A percentile compares a stretch with the other conserved stretches of the same genome.
phyloP scores from a whole-genome alignment of 2,888 invertebrate species.

The Eristalis pertinax region DNA sequence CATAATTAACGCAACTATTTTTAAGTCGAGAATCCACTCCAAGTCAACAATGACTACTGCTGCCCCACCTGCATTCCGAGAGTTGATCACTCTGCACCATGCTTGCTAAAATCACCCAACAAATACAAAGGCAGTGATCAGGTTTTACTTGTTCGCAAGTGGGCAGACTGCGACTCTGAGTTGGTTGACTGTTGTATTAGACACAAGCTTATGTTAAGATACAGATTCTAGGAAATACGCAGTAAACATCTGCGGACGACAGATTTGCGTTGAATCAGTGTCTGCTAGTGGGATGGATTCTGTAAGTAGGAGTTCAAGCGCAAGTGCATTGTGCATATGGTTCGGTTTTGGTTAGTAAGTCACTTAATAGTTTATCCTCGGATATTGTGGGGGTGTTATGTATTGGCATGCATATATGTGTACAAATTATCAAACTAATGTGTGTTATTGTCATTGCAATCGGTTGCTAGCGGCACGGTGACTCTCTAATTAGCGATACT shows the following conservation, averaged over 20 bases:
- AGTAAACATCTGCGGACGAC: background rate
- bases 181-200: background rate
- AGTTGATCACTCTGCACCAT: background rate
- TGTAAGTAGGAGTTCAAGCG: background rate
- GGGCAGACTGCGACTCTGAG: slow-evolving; percentile 12
- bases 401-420: background rate
- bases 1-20: background rate
- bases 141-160: slow-evolving; percentile 25
- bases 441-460: background rate
- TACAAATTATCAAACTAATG: background rate
- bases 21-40: background rate
- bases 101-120: slow-evolving; percentile 11
- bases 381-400: background rate
- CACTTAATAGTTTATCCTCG: background rate
- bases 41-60: slow-evolving; percentile 1
- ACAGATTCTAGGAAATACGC: slow-evolving; percentile 22
- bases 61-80: slow-evolving; percentile 2
- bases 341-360: background rate
- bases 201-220: background rate
- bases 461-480: background rate
- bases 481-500: background rate
- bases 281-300: background rate
- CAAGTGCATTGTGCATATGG: background rate
- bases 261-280: background rate
- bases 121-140: slow-evolving; percentile 4